Evolutionary conservation across 2,888 invertebrate genomes (phyloP), one percentile per base, ranked within the genome.

Genomic region (Pterostichus niger): DNA sequence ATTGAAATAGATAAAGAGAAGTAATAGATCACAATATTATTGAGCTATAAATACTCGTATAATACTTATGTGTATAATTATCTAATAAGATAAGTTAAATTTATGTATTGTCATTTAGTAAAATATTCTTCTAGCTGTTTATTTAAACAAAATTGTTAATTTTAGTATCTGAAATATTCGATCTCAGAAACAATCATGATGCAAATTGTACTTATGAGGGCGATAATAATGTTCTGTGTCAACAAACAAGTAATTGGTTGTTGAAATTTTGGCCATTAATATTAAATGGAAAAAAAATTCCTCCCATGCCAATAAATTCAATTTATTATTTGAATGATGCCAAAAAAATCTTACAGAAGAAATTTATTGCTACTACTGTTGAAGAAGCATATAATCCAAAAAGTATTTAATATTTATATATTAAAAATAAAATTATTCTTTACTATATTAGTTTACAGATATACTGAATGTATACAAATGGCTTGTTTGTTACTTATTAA

Each of bases 181-280:
- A 94, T 9, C 88, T 97, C 0, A 92, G 96, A 59, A 93, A 95
- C 88, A 94, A 96, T 87, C 94, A 96, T 88, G 97, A 97, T 89
- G 96, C 96, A 0, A 96, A 96, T 90, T 95, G 95, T 87, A 98
- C 95, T 0, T 98, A 97, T 88, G 97, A 98, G 90, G 97, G 98
- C 0, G 97, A 98, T 91, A 97, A 97, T 91, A 96, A 96, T 87
- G 95, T 98, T 0, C 90, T 98, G 11, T 92, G 97, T 79, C 97
- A 97, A 89, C 97, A 97, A 91, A 93, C 96, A 68, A 95, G 95
- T 89, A 97, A 97, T 90, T 97, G 96, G 94, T 91, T 98, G 11
- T 89, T 97, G 24, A 92, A 90, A 84, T 89, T 93, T 46, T 95
- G 94, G 93, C 88, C 90, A 0, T 86, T 87, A 84, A 84, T 90